A percentile compares a stretch with the other conserved stretches of the same genome.
Evolutionary conservation across 1,140 invertebrate species (phyloP).

Genomic region (Agrypnia vestita): DNA sequence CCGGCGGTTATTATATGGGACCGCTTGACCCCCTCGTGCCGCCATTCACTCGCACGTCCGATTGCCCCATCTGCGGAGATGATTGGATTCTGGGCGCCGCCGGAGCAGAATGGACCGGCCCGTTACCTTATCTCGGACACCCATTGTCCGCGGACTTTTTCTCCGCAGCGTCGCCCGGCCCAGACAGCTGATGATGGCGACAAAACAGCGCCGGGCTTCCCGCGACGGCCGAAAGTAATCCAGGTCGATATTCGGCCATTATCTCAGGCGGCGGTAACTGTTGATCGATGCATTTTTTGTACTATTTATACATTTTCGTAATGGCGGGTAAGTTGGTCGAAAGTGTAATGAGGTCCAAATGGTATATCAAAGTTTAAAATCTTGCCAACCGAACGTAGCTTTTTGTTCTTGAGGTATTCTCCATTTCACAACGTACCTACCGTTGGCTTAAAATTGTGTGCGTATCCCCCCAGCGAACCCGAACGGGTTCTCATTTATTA

Average conservation of each 20-base stretch:
- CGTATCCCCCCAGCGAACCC: too few relatives aligned
- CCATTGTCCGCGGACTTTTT: constrained; percentile 17
- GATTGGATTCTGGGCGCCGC: constrained; percentile 15
- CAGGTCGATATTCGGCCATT: constrained; percentile 5
- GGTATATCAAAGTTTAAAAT: too few relatives aligned
- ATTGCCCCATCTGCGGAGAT: constrained; percentile 26
- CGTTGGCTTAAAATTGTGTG: too few relatives aligned
- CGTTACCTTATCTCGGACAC: constrained; percentile 11
- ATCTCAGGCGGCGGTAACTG: too few relatives aligned
- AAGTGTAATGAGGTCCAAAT: too few relatives aligned
- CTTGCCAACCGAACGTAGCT: too few relatives aligned
- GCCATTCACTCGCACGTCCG: constrained; percentile 21
- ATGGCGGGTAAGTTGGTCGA: too few relatives aligned
- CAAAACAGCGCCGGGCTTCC: constrained; percentile 1
- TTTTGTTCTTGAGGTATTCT: too few relatives aligned
- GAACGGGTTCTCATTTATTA: too few relatives aligned
- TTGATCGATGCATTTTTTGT: too few relatives aligned
- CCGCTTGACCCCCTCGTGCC: not conserved
- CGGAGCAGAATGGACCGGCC: not conserved
- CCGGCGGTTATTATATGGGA: constrained; percentile 8
- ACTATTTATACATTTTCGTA: too few relatives aligned
- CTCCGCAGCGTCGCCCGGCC: not conserved
- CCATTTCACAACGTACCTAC: too few relatives aligned
- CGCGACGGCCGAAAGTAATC: constrained; percentile 15
- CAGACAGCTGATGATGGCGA: not conserved